Conservation (phyloP, 2,888 invertebrate genomes). For the Drepanosiphum platanoidis region DNA sequence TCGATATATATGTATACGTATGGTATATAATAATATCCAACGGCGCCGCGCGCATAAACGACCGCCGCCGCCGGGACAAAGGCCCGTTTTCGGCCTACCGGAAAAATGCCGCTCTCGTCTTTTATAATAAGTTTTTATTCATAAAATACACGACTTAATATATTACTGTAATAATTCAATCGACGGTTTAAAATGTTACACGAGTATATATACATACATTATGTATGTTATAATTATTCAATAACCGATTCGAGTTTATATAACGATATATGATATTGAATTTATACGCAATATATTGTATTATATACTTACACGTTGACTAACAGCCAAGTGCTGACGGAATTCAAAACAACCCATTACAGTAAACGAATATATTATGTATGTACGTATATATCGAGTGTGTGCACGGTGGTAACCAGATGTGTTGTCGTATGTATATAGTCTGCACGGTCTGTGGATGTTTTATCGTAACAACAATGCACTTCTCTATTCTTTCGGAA, state of each 20-base stretch:
- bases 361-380: not conserved
- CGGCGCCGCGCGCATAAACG: too few relatives aligned
- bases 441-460: not conserved
- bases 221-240: too few relatives aligned
- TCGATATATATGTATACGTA: not conserved
- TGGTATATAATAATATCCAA: not conserved
- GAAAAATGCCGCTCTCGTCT: too few relatives aligned
- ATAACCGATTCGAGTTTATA: too few relatives aligned
- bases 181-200: not conserved
- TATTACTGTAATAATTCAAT: too few relatives aligned
- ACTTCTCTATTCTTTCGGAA: not conserved
- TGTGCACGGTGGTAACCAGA: constrained; percentile 36
- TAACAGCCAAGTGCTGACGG: not conserved
- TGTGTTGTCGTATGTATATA: not conserved
- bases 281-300: not conserved
- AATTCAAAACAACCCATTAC: not conserved
- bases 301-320: not conserved
- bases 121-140: too few relatives aligned
- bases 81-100: too few relatives aligned
- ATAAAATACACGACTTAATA: too few relatives aligned
- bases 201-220: not conserved
- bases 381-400: not conserved
- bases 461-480: constrained; percentile 12
- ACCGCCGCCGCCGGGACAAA: too few relatives aligned
- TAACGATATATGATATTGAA: too few relatives aligned